Percentiles rank a stretch among this genome's conserved stretches.
These are phyloP conservation scores for Callipepla californica DNA, from an alignment of 2,113 vertebrate species.

Conservation along the genomic window DNA sequence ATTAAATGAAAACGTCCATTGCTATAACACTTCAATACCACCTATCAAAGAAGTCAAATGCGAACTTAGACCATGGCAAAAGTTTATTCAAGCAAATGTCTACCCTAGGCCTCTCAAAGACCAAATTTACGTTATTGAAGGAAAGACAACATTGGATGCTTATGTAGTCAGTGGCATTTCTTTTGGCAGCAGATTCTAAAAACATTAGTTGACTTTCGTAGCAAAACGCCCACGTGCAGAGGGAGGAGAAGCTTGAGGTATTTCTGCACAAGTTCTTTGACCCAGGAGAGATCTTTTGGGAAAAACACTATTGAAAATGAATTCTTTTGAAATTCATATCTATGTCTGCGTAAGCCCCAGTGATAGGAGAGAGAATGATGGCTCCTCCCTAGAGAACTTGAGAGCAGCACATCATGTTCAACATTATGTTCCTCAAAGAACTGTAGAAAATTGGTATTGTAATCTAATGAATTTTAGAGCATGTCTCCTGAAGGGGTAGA, in stretches of 20 bases:
- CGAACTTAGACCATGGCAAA: not conserved
- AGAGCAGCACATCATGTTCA: not conserved
- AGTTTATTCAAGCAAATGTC: not conserved
- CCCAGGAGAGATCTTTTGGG: not conserved
- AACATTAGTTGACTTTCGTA: not conserved
- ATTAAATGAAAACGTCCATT: not conserved
- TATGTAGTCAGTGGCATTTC: not conserved
- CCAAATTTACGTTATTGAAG: not conserved
- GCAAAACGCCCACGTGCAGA: not conserved
- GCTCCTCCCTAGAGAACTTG: not conserved
- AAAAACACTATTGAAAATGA: not conserved
- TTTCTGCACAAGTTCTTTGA: not conserved
- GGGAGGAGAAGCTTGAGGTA: not conserved
- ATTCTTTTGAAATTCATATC: not conserved
- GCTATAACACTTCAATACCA: not conserved
- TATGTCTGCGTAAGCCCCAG: not conserved
- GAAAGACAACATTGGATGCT: not conserved
- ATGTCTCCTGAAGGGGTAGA: slow-evolving; percentile 42
- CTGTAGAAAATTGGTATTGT: slow-evolving; percentile 10
- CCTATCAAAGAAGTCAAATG: not conserved
- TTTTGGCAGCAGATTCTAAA: not conserved
- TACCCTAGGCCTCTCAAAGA: not conserved
- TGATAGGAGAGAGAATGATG: not conserved
- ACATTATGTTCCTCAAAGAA: slow-evolving; percentile 30
- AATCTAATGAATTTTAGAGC: slow-evolving; percentile 40